A percentile compares a stretch with the other conserved stretches of the same genome.
Conservation (phyloP, 2,113 vertebrate species). For the Petromus typicus region DNA sequence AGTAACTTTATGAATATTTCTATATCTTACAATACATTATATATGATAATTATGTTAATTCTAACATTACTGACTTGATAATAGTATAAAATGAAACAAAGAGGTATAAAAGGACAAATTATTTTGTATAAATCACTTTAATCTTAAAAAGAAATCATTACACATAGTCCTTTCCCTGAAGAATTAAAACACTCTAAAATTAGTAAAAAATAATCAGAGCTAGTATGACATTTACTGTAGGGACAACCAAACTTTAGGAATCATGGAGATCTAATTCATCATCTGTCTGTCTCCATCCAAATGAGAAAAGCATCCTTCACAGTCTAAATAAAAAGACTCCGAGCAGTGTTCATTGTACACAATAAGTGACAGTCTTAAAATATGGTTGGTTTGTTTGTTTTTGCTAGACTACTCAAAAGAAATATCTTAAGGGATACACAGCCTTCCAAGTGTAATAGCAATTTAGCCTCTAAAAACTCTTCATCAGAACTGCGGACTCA, state of each 20-base stretch:
- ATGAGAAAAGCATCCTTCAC: not conserved
- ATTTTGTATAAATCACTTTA: not conserved
- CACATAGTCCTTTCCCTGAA: not conserved
- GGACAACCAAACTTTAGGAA: not conserved
- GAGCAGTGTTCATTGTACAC: not conserved
- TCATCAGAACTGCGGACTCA: conserved; percentile 26
- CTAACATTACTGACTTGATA: conserved; percentile 1
- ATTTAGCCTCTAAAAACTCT: conserved; percentile 28
- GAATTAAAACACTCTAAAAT: not conserved
- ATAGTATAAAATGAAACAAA: conserved; percentile 16
- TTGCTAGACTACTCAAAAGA: not conserved
- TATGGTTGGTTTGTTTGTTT: not conserved
- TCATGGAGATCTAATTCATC: not conserved
- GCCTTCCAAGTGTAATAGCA: conserved; percentile 51
- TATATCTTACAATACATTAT: not conserved
- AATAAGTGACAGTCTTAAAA: not conserved
- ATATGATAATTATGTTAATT: not conserved
- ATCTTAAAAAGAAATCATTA: not conserved
- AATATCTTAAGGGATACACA: conserved; percentile 15
- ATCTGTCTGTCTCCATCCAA: not conserved
- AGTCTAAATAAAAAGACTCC: not conserved
- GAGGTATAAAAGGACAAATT: conserved; percentile 17
- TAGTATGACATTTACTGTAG: not conserved
- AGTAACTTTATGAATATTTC: not conserved
- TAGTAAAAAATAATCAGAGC: not conserved